phyloP scores from a whole-genome alignment of 2,888 invertebrate species.

The Criorhina ranunculi region DNA sequence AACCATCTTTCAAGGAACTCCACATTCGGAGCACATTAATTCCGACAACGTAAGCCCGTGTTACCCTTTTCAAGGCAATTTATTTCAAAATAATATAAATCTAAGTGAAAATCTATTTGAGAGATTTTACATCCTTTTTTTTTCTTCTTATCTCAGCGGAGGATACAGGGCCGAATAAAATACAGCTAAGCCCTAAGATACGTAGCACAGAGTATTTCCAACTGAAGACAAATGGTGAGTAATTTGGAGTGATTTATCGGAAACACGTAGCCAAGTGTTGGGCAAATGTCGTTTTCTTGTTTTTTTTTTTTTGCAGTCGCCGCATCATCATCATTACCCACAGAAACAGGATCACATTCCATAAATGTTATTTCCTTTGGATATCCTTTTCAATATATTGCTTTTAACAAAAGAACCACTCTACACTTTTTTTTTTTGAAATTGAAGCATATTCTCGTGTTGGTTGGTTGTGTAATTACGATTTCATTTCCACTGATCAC shows the following conservation, averaged over 20 bases:
- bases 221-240: slow-evolving; percentile 72
- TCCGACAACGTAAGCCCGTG: slow-evolving; percentile 22
- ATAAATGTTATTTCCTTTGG: slow-evolving; percentile 25
- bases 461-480: slow-evolving; percentile 47
- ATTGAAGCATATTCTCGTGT: background rate
- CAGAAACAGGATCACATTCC: slow-evolving; percentile 48
- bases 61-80: slow-evolving; percentile 50
- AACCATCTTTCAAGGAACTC: slow-evolving; percentile 29
- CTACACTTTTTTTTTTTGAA: slow-evolving; percentile 3
- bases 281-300: background rate
- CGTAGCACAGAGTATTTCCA: slow-evolving; percentile 20
- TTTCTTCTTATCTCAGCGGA: slow-evolving; percentile 1
- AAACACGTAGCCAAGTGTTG: slow-evolving; percentile 57
- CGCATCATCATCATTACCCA: slow-evolving; percentile 38
- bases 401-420: background rate
- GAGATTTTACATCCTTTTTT: slow-evolving; percentile 49
- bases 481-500: slow-evolving; percentile 63
- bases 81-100: slow-evolving; percentile 70
- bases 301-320: slow-evolving; percentile 40
- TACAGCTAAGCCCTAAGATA: slow-evolving; percentile 20
- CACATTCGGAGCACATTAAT: slow-evolving; percentile 50
- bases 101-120: slow-evolving; percentile 69
- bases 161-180: slow-evolving; percentile 28
- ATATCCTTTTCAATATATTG: slow-evolving; percentile 10
- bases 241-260: slow-evolving; percentile 69